Conservation (phyloP, 37 sponge, comb jelly and placozoan genomes). For the Halisarca cf. caerulea region DNA sequence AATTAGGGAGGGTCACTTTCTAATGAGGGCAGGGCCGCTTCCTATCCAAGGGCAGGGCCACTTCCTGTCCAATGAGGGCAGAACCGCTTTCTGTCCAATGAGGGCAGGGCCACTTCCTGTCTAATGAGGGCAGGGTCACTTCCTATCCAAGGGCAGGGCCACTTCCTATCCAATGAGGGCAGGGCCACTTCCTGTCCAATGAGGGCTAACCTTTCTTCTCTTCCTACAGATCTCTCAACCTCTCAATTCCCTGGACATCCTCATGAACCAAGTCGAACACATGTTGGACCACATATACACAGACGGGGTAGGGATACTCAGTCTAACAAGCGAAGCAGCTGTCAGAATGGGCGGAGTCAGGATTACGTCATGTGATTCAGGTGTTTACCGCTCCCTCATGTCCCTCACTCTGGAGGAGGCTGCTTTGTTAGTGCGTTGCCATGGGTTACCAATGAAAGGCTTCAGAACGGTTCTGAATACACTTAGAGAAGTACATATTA, state of each 20-base stretch:
- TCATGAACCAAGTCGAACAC: conserved; percentile 48
- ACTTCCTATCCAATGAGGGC: too few species aligned
- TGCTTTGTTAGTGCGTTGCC: conserved; percentile 60
- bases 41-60: too few species aligned
- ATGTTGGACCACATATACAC: conserved; percentile 42
- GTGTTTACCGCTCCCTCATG: conserved; percentile 54
- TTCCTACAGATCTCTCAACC: conserved; percentile 57
- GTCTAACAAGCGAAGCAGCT: conserved; percentile 62
- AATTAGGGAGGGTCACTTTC: too few species aligned
- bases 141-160: too few species aligned
- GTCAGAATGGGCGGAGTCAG: conserved; percentile 63
- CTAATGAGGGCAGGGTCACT: too few species aligned
- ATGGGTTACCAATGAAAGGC: conserved; percentile 53
- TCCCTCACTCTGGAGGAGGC: conserved; percentile 62
- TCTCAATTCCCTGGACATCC: conserved; percentile 63
- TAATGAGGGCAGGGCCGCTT: too few species aligned
- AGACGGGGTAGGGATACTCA: conserved; percentile 67
- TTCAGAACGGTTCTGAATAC: conserved; percentile 51
- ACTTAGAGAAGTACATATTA: conserved; percentile 15
- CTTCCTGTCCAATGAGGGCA: too few species aligned
- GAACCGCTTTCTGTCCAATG: too few species aligned
- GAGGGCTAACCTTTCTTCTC: too few species aligned
- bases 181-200: too few species aligned
- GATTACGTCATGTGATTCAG: conserved; percentile 66
- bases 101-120: too few species aligned